Percentiles rank a stretch among this genome's conserved stretches.
Conservation (phyloP, 1,140 invertebrate genomes). For the Aricia agestis region DNA sequence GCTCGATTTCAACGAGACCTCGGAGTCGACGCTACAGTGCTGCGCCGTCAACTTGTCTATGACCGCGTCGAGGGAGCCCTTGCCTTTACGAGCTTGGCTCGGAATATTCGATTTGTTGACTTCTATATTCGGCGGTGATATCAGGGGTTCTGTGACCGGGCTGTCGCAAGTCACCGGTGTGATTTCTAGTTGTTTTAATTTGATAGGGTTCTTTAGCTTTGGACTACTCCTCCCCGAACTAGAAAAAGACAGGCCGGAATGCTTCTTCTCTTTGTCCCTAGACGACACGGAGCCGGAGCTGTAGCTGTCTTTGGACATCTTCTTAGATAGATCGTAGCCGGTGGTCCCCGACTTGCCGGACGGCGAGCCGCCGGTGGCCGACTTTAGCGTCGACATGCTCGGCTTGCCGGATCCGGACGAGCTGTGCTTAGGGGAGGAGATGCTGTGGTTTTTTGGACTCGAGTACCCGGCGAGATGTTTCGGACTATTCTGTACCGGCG, state of each 20-base stretch:
- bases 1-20: conserved; percentile 48
- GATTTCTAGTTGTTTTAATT: conserved; percentile 82
- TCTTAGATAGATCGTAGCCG: conserved; percentile 68
- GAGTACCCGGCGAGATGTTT: conserved; percentile 81
- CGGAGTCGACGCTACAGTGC: conserved; percentile 76
- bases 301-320: conserved; percentile 75
- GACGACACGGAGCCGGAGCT: conserved; percentile 67
- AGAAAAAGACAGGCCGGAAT: conserved; percentile 74
- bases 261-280: conserved; percentile 81
- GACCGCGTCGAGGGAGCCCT: conserved; percentile 88
- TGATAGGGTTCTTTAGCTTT: conserved; percentile 82
- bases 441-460: conserved; percentile 81
- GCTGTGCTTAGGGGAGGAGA: conserved; percentile 86
- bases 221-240: conserved; percentile 78
- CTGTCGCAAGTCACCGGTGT: conserved; percentile 68
- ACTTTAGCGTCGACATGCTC: conserved; percentile 91
- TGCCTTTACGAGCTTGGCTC: conserved; percentile 81
- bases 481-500: conserved; percentile 85
- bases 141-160: conserved; percentile 67
- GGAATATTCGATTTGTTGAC: conserved; percentile 75
- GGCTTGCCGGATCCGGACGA: conserved; percentile 88
- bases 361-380: conserved; percentile 80
- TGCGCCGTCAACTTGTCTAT: conserved; percentile 90
- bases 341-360: conserved; percentile 69
- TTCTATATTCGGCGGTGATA: conserved; percentile 78